Percentiles rank a stretch among this genome's conserved stretches.
These are phyloP conservation scores for Synergus umbraculus DNA, from an alignment of 2,888 invertebrate species.

Conservation along the genomic window DNA sequence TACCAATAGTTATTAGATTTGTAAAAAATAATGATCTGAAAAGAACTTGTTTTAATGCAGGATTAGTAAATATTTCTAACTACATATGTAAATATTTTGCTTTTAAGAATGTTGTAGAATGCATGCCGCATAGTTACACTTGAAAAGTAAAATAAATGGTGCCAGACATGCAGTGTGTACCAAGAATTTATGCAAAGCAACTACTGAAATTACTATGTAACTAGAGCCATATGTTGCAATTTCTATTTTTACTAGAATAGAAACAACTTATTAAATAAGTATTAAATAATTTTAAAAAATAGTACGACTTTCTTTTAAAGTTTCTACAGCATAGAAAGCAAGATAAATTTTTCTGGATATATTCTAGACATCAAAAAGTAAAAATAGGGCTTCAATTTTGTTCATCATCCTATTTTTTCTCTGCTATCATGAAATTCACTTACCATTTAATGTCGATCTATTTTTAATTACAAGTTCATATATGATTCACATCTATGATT, in stretches of 20 bases:
- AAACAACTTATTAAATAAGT: background rate
- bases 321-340: too few relatives aligned
- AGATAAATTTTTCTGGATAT: too few relatives aligned
- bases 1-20: background rate
- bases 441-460: background rate
- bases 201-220: background rate
- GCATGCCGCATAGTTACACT: background rate
- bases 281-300: background rate
- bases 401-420: too few relatives aligned
- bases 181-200: constrained; percentile 42
- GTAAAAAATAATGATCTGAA: background rate
- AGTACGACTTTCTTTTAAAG: too few relatives aligned
- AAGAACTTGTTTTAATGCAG: background rate
- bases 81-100: background rate
- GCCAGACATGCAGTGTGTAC: constrained; percentile 58
- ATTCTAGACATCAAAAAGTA: too few relatives aligned
- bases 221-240: background rate
- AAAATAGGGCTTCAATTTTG: too few relatives aligned
- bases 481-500: background rate
- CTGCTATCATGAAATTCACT: background rate
- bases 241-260: background rate
- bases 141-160: constrained; percentile 52
- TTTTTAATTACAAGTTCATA: background rate
- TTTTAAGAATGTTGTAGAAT: background rate
- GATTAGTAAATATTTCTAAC: background rate